phyloP scores from a whole-genome alignment of 23 tunicate species.

The Clavelina lepadiformis region DNA sequence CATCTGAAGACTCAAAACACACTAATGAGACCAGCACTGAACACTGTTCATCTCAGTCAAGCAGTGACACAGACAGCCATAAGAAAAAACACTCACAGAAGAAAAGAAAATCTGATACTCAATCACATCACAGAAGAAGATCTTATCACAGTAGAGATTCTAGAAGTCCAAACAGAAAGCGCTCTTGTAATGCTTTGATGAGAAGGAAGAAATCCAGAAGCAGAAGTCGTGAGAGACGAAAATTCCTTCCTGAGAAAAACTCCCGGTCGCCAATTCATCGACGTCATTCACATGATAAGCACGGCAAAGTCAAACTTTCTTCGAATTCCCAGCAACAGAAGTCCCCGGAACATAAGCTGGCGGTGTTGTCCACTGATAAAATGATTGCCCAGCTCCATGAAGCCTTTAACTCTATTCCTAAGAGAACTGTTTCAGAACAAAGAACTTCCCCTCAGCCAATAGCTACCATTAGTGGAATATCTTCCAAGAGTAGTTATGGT shows the following conservation, averaged over 20 bases:
- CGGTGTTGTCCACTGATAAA: no score
- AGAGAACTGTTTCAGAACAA: neutral
- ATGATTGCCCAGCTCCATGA: no score
- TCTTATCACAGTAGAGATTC: neutral
- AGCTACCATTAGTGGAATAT: constrained; percentile 57
- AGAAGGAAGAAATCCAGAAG: no score
- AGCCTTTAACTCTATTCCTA: neutral
- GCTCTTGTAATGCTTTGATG: no score
- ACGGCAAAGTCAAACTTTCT: no score
- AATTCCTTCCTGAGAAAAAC: no score
- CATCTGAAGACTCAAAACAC: no score
- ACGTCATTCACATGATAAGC: no score
- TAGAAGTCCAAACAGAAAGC: neutral
- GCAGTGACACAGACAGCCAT: neutral
- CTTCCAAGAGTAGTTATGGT: constrained; percentile 1
- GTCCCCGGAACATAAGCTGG: neutral
- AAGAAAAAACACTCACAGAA: no score
- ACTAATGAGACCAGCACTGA: neutral
- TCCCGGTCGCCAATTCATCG: no score
- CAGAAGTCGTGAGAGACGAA: no score
- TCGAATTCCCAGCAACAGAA: no score
- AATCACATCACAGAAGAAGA: neutral
- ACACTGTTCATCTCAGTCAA: neutral
- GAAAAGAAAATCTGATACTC: neutral
- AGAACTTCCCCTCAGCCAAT: constrained; percentile 59